Base-by-base conservation (phyloP, 2,888 invertebrate genomes). In the Brachyptera risi region DNA sequence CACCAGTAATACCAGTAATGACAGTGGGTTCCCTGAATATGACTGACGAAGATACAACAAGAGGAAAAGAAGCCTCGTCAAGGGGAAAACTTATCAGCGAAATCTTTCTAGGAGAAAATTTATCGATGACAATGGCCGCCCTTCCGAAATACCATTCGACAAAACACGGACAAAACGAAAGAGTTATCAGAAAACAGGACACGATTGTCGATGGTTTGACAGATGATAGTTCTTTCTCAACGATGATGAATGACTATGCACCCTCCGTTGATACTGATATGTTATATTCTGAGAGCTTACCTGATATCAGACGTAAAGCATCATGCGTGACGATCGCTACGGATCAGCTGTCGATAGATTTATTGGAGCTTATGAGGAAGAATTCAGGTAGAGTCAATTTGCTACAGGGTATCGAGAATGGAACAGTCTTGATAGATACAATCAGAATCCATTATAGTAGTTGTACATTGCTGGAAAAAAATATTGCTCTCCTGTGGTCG, bases 401-500 rank as follows among this genome's bases (percentile, higher is more conserved):
- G 5, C 26, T 60, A 24, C 47, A 60, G 23, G 56, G 31, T 17
- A 51, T 51, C 50, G 50, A 51, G 31, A 13, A 7, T 1, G 50
- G 31, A 9, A n/a, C 27, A 17, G 50, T 5, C 4, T 17, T 21
- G 4, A 15, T 44, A 13, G 31, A 51, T 17, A 17, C 24, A 17
- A n/a, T 19, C 31, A 11, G 11, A n/a, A 17, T 9, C 27, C 17
- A 23, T 26, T 17, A 31, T 26, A 27, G 5, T 24, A 17, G 31
- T 7, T 17, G 19, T 17, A 19, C 42, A 21, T 21, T 19, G 15
- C 26, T 51, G n/a, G 59, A 60, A 7, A 63, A 56, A 37, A 59
- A 61, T 17, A 50, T 64, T 11, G 56, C 56, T 7, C 47, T 64
- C 31, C 58, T 64, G 11, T 61, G 61, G 62, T 57, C 62, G 2